Evolutionary conservation across 2,113 vertebrate species (phyloP).

Genomic region (Amazona vittata): DNA sequence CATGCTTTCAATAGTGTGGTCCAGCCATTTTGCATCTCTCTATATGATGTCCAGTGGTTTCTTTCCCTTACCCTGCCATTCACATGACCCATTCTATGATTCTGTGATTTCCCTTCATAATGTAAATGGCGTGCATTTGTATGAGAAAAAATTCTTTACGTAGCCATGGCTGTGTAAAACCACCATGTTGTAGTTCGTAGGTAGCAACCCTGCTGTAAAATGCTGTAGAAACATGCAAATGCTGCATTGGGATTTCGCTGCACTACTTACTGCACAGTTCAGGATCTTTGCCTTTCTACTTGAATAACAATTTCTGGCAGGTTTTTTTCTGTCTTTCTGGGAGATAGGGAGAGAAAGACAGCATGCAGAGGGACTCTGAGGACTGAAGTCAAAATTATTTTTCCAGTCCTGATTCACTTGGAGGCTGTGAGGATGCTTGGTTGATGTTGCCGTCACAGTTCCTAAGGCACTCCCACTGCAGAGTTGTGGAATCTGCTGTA

Average conservation of each 20-base stretch:
- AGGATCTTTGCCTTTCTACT: not conserved
- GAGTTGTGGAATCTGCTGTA: not conserved
- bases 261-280: not conserved
- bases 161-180: not conserved
- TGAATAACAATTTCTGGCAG: not conserved
- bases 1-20: not conserved
- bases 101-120: not conserved
- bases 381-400: not conserved
- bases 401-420: not conserved
- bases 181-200: not conserved
- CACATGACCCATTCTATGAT: not conserved
- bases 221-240: not conserved
- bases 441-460: not conserved
- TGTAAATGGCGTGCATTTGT: not conserved
- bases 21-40: not conserved
- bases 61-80: not conserved
- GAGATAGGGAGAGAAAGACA: not conserved
- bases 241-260: not conserved
- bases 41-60: not conserved
- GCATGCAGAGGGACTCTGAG: not conserved
- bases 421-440: not conserved
- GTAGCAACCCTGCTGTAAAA: not conserved
- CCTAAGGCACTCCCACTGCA: not conserved
- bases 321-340: not conserved
- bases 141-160: not conserved